Base-by-base conservation (phyloP, 2,113 vertebrate genomes). In the Arothron firmamentum region DNA sequence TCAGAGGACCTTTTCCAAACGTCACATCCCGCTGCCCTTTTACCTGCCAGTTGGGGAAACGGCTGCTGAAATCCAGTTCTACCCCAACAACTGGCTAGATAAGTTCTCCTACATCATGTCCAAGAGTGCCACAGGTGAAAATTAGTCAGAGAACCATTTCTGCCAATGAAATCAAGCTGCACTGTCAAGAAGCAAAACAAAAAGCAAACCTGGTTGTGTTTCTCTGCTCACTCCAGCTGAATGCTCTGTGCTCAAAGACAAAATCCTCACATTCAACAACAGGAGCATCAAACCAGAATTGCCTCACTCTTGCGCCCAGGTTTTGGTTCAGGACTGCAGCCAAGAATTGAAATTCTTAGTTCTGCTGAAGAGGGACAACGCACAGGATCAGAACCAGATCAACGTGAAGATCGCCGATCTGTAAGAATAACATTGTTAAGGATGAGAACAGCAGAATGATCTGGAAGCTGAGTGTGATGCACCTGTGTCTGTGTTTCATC, bases 321-420 rank as follows among this genome's bases (percentile, higher is more conserved):
- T 94, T 59, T 70, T 94, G 78, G 85, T 85, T 43, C 90, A 92
- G 63, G 94, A 94, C 65, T 92, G 92, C 51, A 92, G 88, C 17
- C 3, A 70, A 38, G 90, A 93, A 62, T 76, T 90, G 41, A 93
- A 93, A 74, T 94, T 93, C 72, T 61, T 93, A 45, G 87, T 94
- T 72, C 82, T 88, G 65, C 56, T 90, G 59, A 94, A 88, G 86
- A 91, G 76, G 67, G 87, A 78, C 52, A 51, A 70, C 45, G n/a
- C 77, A 56, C 6, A 74, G 56, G 64, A 89, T 11, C 31, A 87
- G 20, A 90, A 60, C 54, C 66, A 76, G 56, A 52, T 94, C 70
- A 89, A 67, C 25, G 56, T 94, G 59, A 90, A 85, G 72, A 65
- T 94, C 0, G 83, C 74, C 67, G 78, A 86, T 68, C 84, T 93